Percentiles rank a stretch among this genome's conserved stretches.
These are phyloP conservation scores for Stichopus chloronotus DNA, from an alignment of 35 echinoderm and acorn worm genomes.

Conservation along the genomic window DNA sequence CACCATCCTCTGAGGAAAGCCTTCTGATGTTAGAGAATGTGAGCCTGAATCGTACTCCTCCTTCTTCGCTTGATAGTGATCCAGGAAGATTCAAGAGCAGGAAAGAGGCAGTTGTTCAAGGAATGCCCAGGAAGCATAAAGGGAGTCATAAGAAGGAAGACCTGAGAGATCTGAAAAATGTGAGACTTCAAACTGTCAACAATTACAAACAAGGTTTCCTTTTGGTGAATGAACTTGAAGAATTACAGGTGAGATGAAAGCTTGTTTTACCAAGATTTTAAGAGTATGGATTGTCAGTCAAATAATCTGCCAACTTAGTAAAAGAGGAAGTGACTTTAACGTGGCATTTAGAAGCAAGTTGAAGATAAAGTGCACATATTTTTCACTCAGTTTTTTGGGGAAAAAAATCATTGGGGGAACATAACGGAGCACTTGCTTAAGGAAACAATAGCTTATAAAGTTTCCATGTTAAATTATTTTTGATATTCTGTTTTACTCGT, in stretches of 20 bases:
- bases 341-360: too few relatives aligned
- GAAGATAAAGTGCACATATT: too few relatives aligned
- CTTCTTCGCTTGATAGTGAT: conserved; percentile 51
- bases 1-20: conserved; percentile 44
- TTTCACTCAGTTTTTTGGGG: too few relatives aligned
- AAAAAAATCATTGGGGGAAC: too few relatives aligned
- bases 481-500: not conserved
- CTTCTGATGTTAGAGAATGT: conserved; percentile 34
- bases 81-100: conserved; percentile 23
- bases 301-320: too few relatives aligned
- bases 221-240: conserved; percentile 89
- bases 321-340: too few relatives aligned
- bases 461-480: not conserved
- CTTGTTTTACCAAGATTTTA: too few relatives aligned
- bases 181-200: conserved; percentile 15
- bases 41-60: conserved; percentile 35
- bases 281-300: too few relatives aligned
- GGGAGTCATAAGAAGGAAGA: not conserved
- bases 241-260: conserved; percentile 71
- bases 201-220: conserved; percentile 74
- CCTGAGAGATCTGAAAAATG: not conserved
- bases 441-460: too few relatives aligned
- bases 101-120: conserved; percentile 56
- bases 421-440: too few relatives aligned
- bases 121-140: conserved; percentile 49